Conservation (phyloP, 2,113 vertebrate species). For the Monarcha castaneiventris region DNA sequence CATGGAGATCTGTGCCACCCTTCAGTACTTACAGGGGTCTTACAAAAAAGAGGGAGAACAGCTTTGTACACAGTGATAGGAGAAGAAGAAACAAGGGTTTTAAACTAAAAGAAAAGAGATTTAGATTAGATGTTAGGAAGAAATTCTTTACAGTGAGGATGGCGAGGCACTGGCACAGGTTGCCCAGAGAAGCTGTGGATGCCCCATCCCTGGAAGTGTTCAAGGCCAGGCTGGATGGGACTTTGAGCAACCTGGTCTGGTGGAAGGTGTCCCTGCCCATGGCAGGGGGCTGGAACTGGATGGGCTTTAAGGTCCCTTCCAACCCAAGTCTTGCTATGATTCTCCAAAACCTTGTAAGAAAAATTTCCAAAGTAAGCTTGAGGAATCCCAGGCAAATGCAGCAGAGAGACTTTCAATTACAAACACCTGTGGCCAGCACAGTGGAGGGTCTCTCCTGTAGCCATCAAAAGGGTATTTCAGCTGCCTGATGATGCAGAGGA, state of each 20-base stretch:
- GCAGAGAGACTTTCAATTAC: background rate
- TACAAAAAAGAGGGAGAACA: background rate
- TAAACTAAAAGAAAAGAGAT: background rate
- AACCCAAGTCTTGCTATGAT: background rate
- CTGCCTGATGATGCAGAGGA: background rate
- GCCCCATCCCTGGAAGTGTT: background rate
- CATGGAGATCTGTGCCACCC: background rate
- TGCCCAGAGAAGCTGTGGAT: background rate
- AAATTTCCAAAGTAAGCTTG: background rate
- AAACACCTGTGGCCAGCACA: background rate
- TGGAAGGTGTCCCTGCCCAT: background rate
- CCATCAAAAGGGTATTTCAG: background rate
- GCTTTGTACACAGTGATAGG: background rate
- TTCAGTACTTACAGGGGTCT: background rate
- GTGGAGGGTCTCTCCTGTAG: background rate
- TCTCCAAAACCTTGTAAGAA: background rate
- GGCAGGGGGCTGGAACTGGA: background rate
- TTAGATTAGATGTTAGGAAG: background rate
- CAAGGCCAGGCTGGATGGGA: background rate
- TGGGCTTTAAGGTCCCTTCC: background rate
- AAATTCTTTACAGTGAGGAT: background rate
- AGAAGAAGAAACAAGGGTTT: background rate
- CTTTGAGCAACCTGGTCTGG: background rate
- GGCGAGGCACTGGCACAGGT: background rate
- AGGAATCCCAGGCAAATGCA: background rate